phyloP scores from a whole-genome alignment of 2,797 vertebrate genomes.

The Artibeus jamaicensis region DNA sequence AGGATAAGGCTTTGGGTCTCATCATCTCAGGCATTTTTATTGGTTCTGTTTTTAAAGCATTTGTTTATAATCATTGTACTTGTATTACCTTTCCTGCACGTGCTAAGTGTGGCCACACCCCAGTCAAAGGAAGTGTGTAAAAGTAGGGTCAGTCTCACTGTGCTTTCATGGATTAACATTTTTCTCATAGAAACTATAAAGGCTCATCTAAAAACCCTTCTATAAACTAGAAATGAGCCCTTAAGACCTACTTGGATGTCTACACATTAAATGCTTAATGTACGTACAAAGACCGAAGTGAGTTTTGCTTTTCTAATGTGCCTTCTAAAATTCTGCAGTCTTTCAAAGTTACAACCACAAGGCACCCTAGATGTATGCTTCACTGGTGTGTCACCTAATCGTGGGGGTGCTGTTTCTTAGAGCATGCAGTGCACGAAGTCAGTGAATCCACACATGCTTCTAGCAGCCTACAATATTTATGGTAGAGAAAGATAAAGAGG shows the following conservation, averaged over 20 bases:
- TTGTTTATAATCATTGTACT: constrained; percentile 44
- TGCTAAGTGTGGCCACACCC: constrained; percentile 17
- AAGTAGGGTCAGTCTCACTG: not conserved
- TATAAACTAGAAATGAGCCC: constrained; percentile 43
- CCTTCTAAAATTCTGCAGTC: not conserved
- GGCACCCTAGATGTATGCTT: not conserved
- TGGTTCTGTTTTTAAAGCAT: constrained; percentile 52
- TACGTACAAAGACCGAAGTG: constrained; percentile 8
- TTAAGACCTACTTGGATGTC: constrained; percentile 46
- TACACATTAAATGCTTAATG: constrained; percentile 17
- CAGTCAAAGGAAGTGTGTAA: constrained; percentile 27
- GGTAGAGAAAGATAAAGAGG: constrained; percentile 17
- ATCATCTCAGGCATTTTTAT: not conserved
- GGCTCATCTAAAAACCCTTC: constrained; percentile 34
- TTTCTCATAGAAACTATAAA: constrained; percentile 58
- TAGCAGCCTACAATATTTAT: constrained; percentile 12
- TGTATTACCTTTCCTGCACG: not conserved
- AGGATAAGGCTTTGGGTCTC: not conserved
- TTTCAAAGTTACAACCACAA: constrained; percentile 23
- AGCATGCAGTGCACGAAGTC: not conserved
- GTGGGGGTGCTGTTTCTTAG: not conserved
- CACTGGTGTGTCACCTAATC: not conserved
- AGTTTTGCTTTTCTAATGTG: constrained; percentile 25
- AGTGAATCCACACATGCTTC: not conserved
- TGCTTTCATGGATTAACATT: constrained; percentile 48